These are phyloP conservation scores for Tympanuchus pallidicinctus DNA, from an alignment of 2,113 vertebrate genomes.

Conservation along the genomic window DNA sequence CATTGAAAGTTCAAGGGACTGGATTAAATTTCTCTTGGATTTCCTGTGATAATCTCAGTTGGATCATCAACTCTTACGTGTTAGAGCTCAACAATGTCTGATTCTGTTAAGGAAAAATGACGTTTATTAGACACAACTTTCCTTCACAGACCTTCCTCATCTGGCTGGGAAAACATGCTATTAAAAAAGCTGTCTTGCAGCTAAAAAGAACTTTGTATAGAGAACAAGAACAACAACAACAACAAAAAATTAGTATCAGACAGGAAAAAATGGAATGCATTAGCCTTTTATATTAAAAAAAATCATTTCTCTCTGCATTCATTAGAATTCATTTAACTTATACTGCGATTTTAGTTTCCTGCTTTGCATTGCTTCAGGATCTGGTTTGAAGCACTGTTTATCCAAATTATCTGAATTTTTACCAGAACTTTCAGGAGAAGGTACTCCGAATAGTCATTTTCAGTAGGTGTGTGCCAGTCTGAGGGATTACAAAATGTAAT, in stretches of 20 bases:
- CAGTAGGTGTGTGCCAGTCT: neutral
- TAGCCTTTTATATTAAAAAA: neutral
- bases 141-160: constrained; percentile 6
- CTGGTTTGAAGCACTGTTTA: neutral
- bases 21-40: constrained; percentile 59
- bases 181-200: neutral
- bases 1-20: constrained; percentile 51
- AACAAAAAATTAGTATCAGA: neutral
- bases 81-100: constrained; percentile 31
- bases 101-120: constrained; percentile 48
- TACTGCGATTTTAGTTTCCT: neutral
- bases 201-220: neutral
- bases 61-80: constrained; percentile 54
- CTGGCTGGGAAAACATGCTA: neutral
- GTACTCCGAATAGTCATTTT: neutral
- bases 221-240: neutral
- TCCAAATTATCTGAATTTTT: neutral
- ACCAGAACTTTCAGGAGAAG: neutral
- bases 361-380: neutral
- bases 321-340: neutral
- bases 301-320: neutral
- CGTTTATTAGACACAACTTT: constrained; percentile 46
- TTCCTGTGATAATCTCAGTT: constrained; percentile 67
- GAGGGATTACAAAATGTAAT: neutral
- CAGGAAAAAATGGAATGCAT: neutral